A percentile compares a stretch with the other conserved stretches of the same genome.
Conservation (phyloP, 2,888 invertebrate species). For the Podabrus alpinus region DNA sequence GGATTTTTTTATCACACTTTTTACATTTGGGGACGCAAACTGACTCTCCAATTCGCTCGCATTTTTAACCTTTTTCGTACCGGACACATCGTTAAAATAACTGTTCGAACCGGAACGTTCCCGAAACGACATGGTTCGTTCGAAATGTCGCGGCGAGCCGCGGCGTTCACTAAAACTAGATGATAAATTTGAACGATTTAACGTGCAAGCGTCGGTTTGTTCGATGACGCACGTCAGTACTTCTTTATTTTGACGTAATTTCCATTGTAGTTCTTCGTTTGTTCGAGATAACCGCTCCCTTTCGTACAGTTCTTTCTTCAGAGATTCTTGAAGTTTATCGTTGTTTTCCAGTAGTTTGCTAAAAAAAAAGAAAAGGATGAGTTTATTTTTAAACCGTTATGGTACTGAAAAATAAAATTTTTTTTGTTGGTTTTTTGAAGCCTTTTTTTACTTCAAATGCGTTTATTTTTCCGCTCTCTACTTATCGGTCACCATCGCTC, state of each 20-base stretch:
- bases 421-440: no score
- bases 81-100: slow-evolving; percentile 30
- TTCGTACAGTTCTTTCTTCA: slow-evolving; percentile 77
- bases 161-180: slow-evolving; percentile 48
- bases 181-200: slow-evolving; percentile 47
- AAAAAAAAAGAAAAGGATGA: background rate
- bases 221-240: slow-evolving; percentile 60
- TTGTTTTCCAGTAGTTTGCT: slow-evolving; percentile 72
- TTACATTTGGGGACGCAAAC: slow-evolving; percentile 75
- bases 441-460: no score
- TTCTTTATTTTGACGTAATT: slow-evolving; percentile 80
- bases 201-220: slow-evolving; percentile 42
- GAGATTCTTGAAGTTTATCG: slow-evolving; percentile 71
- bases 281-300: slow-evolving; percentile 77
- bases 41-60: slow-evolving; percentile 56
- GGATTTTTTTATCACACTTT: slow-evolving; percentile 82
- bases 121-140: slow-evolving; percentile 47
- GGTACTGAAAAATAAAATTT: no score
- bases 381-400: background rate
- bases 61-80: slow-evolving; percentile 39
- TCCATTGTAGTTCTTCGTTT: slow-evolving; percentile 89
- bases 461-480: no score
- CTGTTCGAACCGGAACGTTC: slow-evolving; percentile 42
- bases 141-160: slow-evolving; percentile 33
- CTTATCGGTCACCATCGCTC: no score